Conservation (phyloP, 2,113 vertebrate genomes). For the Microtus pennsylvanicus region DNA sequence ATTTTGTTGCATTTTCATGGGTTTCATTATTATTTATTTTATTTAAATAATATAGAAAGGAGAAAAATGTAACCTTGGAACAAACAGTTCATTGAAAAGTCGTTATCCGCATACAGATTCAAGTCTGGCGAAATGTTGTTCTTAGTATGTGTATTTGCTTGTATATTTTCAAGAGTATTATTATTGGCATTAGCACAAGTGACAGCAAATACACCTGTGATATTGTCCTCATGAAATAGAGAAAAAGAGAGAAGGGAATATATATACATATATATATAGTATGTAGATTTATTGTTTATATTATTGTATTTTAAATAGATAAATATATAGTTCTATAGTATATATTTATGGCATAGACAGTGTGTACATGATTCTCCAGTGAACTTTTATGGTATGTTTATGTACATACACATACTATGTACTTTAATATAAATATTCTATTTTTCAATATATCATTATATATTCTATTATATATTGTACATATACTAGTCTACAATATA, state of each 20-base stretch:
- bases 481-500: not conserved
- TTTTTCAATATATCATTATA: not conserved
- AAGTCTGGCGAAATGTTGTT: not conserved
- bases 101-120: not conserved
- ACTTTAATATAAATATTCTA: not conserved
- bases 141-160: not conserved
- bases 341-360: not conserved
- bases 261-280: not conserved
- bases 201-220: not conserved
- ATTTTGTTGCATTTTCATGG: not conserved
- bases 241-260: not conserved
- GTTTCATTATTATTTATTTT: not conserved
- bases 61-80: not conserved
- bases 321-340: too few relatives aligned
- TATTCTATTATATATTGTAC: not conserved
- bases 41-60: slow-evolving; percentile 38
- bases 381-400: not conserved
- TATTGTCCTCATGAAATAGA: not conserved
- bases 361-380: not conserved
- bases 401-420: not conserved
- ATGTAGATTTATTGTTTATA: not conserved
- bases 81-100: not conserved
- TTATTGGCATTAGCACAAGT: not conserved
- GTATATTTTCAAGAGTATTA: not conserved
- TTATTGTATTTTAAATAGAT: not conserved